These are phyloP conservation scores for Myotis pilosus DNA, from an alignment of 2,797 vertebrate genomes.

Conservation along the genomic window DNA sequence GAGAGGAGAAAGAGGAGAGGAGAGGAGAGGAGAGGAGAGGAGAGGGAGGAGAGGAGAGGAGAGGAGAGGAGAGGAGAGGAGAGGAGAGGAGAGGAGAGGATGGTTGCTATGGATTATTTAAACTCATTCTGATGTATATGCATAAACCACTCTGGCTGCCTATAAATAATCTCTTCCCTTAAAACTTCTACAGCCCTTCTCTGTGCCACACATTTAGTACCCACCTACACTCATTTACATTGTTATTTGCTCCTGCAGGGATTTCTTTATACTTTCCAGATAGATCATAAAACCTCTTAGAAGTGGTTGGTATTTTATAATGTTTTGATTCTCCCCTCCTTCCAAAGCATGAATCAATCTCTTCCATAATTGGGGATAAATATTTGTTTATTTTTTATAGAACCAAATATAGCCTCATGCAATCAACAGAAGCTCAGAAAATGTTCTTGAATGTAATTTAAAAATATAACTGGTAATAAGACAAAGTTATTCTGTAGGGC, in stretches of 20 bases:
- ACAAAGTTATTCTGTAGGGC: neutral
- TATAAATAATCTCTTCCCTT: neutral
- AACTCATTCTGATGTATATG: neutral
- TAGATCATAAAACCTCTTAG: neutral
- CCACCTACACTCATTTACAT: neutral
- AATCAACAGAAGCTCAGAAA: neutral
- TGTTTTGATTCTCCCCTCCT: neutral
- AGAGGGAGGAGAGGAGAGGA: accelerated
- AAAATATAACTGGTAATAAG: conserved; percentile 13
- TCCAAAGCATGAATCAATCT: neutral
- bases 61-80: too few relatives aligned
- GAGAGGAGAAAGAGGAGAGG: too few relatives aligned
- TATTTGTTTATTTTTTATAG: neutral
- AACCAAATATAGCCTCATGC: neutral
- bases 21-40: too few relatives aligned
- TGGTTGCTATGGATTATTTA: neutral
- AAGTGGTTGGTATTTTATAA: neutral
- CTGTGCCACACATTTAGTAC: neutral
- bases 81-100: neutral
- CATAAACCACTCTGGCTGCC: neutral
- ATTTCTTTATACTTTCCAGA: conserved; percentile 3
- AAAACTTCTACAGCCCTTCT: neutral
- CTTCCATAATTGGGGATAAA: neutral
- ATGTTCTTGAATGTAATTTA: conserved; percentile 31
- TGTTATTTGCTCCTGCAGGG: neutral